Percentiles rank a stretch among this genome's conserved stretches.
These are phyloP conservation scores for Andrena trimmerana DNA, from an alignment of 2,888 invertebrate species.

Conservation along the genomic window DNA sequence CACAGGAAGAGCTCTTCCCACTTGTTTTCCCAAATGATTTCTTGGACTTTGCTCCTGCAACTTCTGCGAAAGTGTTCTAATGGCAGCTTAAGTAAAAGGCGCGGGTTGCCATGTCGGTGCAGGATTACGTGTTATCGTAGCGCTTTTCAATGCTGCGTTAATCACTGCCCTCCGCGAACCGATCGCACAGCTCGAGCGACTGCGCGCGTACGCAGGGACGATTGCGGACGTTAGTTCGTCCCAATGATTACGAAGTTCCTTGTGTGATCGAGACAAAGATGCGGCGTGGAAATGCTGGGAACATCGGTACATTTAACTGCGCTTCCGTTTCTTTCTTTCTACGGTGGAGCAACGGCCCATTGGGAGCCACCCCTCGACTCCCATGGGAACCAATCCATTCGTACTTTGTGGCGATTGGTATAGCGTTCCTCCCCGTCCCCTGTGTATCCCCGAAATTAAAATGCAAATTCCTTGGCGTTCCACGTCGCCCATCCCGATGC, in stretches of 20 bases:
- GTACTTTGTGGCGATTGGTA: constrained; percentile 24
- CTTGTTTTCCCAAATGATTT: no score
- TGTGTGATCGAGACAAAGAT: neutral
- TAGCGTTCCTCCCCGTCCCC: neutral
- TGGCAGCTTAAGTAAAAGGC: neutral
- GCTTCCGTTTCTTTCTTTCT: neutral
- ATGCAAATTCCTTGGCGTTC: constrained; percentile 25
- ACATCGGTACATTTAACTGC: constrained; percentile 44
- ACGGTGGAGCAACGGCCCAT: constrained; percentile 29
- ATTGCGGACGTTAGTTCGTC: constrained; percentile 31
- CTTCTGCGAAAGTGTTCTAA: no score
- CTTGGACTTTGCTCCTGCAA: no score
- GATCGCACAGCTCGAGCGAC: neutral
- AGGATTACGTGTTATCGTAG: no score
- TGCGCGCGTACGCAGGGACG: neutral
- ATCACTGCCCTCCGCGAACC: neutral
- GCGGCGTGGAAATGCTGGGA: constrained; percentile 28
- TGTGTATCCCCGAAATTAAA: constrained; percentile 52
- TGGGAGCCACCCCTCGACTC: constrained; percentile 30
- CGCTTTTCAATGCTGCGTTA: neutral
- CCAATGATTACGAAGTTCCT: constrained; percentile 42
- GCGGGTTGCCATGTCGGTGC: neutral
- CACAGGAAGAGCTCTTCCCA: no score
- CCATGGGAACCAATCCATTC: constrained; percentile 55
- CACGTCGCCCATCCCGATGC: neutral